phyloP scores from a whole-genome alignment of 2,797 vertebrate genomes.

The Mallotus villosus region DNA sequence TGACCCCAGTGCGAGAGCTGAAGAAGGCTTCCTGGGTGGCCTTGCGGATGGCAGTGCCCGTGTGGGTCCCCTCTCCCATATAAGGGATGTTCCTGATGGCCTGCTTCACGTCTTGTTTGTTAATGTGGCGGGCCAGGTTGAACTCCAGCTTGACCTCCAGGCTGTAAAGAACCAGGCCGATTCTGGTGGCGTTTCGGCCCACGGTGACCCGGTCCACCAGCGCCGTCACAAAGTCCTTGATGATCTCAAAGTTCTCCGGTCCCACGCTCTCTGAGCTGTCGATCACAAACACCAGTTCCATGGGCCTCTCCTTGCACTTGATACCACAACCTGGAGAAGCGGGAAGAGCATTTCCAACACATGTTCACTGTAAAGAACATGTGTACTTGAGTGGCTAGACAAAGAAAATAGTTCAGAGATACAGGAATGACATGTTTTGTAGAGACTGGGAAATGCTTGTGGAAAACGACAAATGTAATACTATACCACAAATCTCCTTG shows the following conservation, averaged over 20 bases:
- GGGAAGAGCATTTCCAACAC: too few relatives aligned
- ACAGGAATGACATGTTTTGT: not conserved
- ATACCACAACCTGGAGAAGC: constrained; percentile 82
- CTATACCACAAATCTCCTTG: constrained; percentile 89
- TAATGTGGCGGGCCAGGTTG: constrained; percentile 77
- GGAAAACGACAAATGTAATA: constrained; percentile 14
- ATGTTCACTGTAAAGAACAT: not conserved
- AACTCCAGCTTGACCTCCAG: constrained; percentile 85
- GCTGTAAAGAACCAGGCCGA: constrained; percentile 88
- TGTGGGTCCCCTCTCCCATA: constrained; percentile 90
- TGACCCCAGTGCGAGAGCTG: constrained; percentile 79
- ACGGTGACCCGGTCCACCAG: constrained; percentile 87
- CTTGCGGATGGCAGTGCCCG: constrained; percentile 86
- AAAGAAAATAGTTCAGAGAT: not conserved
- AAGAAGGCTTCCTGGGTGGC: constrained; percentile 87
- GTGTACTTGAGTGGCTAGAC: too few relatives aligned
- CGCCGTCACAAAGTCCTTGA: constrained; percentile 87
- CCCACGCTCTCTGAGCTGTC: constrained; percentile 94
- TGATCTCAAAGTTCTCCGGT: constrained; percentile 90
- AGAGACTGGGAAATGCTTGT: not conserved
- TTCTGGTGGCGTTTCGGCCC: constrained; percentile 85
- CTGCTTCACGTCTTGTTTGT: constrained; percentile 82
- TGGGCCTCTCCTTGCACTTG: constrained; percentile 90
- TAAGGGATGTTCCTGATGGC: constrained; percentile 85
- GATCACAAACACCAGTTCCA: constrained; percentile 94